Evolutionary conservation across 2,797 vertebrate genomes (phyloP).

Genomic region (Karalla daura): DNA sequence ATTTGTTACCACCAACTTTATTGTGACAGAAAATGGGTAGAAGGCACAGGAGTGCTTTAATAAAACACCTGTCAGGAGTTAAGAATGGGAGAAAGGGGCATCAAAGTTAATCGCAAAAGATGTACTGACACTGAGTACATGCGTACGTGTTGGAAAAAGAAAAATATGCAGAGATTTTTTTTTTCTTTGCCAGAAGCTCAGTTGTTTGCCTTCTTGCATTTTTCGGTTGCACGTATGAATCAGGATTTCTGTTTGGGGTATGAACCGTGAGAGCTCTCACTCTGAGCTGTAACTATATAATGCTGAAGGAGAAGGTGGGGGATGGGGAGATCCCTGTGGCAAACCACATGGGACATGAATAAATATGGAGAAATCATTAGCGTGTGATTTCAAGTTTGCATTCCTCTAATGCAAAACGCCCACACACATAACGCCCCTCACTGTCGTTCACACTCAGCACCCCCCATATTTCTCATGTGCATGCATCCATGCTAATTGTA

Average conservation of each 20-base stretch:
- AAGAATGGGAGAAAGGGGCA: too few relatives aligned
- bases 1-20: conserved; percentile 4
- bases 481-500: conserved; percentile 57
- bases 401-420: conserved; percentile 50
- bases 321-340: conserved; percentile 11
- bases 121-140: neutral
- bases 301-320: conserved; percentile 28
- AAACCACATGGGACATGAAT: conserved; percentile 49
- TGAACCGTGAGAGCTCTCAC: conserved; percentile 23
- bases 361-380: conserved; percentile 40
- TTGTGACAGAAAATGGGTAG: neutral
- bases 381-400: conserved; percentile 55
- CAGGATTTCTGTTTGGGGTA: neutral
- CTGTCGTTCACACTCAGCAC: conserved; percentile 40
- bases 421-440: conserved; percentile 48
- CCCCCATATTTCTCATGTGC: conserved; percentile 18
- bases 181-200: neutral
- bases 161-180: too few relatives aligned
- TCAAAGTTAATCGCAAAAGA: neutral
- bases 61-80: too few relatives aligned
- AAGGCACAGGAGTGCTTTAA: neutral
- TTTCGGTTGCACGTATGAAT: neutral
- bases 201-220: neutral
- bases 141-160: too few relatives aligned
- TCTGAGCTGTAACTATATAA: conserved; percentile 23